Base-by-base conservation (phyloP, 2,797 vertebrate genomes). In the Buphagus erythrorhynchus region DNA sequence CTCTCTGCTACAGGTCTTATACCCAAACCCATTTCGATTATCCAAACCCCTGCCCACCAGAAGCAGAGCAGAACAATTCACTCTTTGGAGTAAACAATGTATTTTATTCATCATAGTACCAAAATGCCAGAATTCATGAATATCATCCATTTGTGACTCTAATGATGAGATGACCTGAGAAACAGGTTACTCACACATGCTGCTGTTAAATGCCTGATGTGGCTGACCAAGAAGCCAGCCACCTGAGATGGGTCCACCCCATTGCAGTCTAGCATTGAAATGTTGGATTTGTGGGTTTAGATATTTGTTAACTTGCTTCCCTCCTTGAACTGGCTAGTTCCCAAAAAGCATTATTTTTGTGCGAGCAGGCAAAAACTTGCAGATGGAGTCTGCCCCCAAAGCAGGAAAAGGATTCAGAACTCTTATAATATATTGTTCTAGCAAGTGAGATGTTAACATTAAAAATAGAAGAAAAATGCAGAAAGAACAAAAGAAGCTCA, bases 391-490 rank as follows among this genome's bases (percentile, higher is more conserved):
- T 76, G 17, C 35, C 67, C 57, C 13, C 42, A 74, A 77, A 95
- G 89, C 85, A 96, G 88, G 42, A 75, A 72, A 69, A 91, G 35
- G 43, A 88, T 72, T 69, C 36, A 43, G 25, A 83, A 78, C 29
- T 91, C 65, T 43, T n/a, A 61, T 29, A 87, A 65, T 49, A 57
- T 31, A 83, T 72, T 90, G 86, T 62, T 86, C 85, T 46, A 93
- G 65, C n/a, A 83, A 94, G 55, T 33, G 24, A 81, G 58, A 86
- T 31, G 10, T 33, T 83, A 88, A 74, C 65, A 90, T 84, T 78
- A 95, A 95, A 95, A 94, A 84, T 31, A 88, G 51, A 95, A 80
- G 57, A 88, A 94, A 95, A 84, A 92, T 2, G 16, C 42, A 87
- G 31, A 51, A 92, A 75, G 40, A 77, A 59, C 33, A 75, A 88